phyloP scores from a whole-genome alignment of 2,797 vertebrate species.

The Iguana delicatissima region DNA sequence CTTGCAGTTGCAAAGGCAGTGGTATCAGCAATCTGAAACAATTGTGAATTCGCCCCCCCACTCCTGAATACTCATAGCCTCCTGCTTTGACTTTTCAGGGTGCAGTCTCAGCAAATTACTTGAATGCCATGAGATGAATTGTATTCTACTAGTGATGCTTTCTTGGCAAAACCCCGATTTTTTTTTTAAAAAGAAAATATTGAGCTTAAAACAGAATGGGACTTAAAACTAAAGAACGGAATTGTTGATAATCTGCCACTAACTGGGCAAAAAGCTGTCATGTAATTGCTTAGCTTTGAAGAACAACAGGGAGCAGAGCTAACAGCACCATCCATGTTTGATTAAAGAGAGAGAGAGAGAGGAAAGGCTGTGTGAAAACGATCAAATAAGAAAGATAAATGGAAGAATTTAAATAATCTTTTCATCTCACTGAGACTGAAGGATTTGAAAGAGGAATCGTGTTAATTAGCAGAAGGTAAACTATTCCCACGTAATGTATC shows the following conservation, averaged over 20 bases:
- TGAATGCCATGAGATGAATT: conserved; percentile 28
- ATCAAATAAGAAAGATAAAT: conserved; percentile 76
- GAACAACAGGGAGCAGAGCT: conserved; percentile 82
- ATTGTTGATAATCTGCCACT: conserved; percentile 72
- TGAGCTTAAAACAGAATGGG: conserved; percentile 13
- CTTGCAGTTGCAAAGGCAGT: conserved; percentile 26
- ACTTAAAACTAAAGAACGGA: conserved; percentile 28
- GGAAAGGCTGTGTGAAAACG: conserved; percentile 76
- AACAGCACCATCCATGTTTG: conserved; percentile 86
- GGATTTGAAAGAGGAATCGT: conserved; percentile 69
- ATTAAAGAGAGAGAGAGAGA: conserved; percentile 70
- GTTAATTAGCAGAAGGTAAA: conserved; percentile 74
- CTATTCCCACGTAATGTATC: conserved; percentile 43
- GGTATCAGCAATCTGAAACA: conserved; percentile 25
- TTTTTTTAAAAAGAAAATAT: background rate
- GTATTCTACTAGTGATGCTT: conserved; percentile 3
- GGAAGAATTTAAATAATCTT: conserved; percentile 70
- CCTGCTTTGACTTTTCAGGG: background rate
- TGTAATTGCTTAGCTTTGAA: conserved; percentile 82
- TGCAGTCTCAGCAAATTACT: conserved; percentile 48
- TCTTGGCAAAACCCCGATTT: conserved; percentile 7
- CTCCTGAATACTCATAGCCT: conserved; percentile 15
- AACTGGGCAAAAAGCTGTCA: conserved; percentile 72
- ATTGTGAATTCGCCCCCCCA: background rate
- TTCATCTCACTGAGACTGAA: conserved; percentile 73